These are phyloP conservation scores for Drosophila aldrichi DNA, from an alignment of 2,888 invertebrate genomes.

Conservation along the genomic window DNA sequence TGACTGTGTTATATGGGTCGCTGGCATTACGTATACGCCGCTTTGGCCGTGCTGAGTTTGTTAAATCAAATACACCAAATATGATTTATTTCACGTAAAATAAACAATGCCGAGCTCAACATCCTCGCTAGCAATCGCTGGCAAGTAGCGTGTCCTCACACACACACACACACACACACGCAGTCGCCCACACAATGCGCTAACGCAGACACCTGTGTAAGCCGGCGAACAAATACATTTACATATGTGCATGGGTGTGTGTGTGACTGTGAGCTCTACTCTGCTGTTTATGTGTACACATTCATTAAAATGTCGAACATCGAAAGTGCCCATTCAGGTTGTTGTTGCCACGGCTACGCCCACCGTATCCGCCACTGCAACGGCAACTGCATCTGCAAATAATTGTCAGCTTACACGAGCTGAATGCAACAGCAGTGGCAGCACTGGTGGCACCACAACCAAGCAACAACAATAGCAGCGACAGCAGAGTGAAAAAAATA, in stretches of 20 bases:
- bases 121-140: conserved; percentile 38
- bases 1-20: conserved; percentile 25
- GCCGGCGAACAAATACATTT: conserved; percentile 60
- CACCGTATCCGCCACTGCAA: conserved; percentile 52
- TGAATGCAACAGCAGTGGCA: conserved; percentile 59
- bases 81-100: conserved; percentile 78
- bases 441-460: conserved; percentile 23
- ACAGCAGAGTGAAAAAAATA: conserved; percentile 34
- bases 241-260: conserved; percentile 33
- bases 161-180: conserved; percentile 6
- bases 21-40: conserved; percentile 22
- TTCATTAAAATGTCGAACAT: conserved; percentile 81
- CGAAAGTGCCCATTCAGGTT: conserved; percentile 81
- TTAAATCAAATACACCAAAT: conserved; percentile 63
- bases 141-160: conserved; percentile 43
- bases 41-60: conserved; percentile 22
- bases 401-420: conserved; percentile 81
- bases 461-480: conserved; percentile 25
- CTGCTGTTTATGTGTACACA: conserved; percentile 79
- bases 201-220: conserved; percentile 56
- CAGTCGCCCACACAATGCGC: conserved; percentile 12
- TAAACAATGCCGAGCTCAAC: conserved; percentile 66
- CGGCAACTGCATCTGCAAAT: conserved; percentile 75
- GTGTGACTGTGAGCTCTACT: conserved; percentile 28
- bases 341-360: conserved; percentile 75